phyloP scores from a whole-genome alignment of 2,888 invertebrate species.

The Abrostola triplasia region DNA sequence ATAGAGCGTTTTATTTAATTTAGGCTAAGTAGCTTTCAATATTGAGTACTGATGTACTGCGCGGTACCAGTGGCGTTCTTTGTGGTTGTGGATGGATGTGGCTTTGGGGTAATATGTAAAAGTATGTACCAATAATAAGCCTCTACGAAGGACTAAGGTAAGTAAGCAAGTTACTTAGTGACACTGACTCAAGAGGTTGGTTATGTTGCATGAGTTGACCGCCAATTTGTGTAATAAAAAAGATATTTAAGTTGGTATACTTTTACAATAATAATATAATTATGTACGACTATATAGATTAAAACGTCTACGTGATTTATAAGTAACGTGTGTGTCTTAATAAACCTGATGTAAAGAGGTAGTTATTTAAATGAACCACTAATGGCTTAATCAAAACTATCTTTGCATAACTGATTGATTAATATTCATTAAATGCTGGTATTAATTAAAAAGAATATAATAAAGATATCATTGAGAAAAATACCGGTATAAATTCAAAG shows the following conservation, averaged over 20 bases:
- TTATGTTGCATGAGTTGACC: too few species aligned
- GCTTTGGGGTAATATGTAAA: too few species aligned
- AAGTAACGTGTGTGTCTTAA: neutral
- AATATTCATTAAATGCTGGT: slow-evolving; percentile 8
- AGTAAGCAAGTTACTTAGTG: too few species aligned
- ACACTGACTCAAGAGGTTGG: too few species aligned
- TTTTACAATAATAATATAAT: too few species aligned
- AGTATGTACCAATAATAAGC: too few species aligned
- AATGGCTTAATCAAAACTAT: slow-evolving; percentile 13
- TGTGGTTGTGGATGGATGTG: too few species aligned
- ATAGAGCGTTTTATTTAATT: slow-evolving; percentile 9
- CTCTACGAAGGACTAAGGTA: too few species aligned
- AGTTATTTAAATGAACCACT: slow-evolving; percentile 15
- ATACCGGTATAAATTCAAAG: neutral
- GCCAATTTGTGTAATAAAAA: too few species aligned
- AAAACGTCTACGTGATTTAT: too few species aligned
- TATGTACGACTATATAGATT: too few species aligned
- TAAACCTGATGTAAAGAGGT: neutral
- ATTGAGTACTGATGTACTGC: neutral
- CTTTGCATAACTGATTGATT: neutral
- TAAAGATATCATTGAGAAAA: slow-evolving; percentile 7
- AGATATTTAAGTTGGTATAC: too few species aligned
- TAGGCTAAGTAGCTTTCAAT: neutral
- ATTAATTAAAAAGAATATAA: slow-evolving; percentile 9
- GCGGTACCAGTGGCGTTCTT: neutral